These are phyloP conservation scores for Amitus sp. DNA, from an alignment of 2,888 invertebrate genomes.

Conservation along the genomic window DNA sequence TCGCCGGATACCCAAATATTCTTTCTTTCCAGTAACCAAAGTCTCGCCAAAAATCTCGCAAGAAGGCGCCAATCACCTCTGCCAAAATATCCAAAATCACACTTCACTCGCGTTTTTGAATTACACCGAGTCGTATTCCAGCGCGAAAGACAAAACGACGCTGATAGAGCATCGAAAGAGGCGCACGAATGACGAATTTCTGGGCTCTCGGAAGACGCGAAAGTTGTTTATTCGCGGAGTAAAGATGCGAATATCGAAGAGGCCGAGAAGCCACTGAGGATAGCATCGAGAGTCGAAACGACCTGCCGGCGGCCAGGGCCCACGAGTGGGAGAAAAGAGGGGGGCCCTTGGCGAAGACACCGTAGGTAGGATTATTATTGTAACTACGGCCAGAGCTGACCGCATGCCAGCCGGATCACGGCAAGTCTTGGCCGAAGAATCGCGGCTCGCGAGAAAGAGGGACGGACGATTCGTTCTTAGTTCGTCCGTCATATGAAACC, in stretches of 20 bases:
- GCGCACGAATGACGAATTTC: not conserved
- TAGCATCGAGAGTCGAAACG: conserved; percentile 38
- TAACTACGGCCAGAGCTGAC: conserved; percentile 36
- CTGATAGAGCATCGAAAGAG: too few species aligned
- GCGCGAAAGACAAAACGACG: not conserved
- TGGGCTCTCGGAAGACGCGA: not conserved
- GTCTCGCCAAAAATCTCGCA: not conserved
- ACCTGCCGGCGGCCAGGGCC: conserved; percentile 31
- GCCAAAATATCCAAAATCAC: not conserved
- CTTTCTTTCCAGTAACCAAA: not conserved
- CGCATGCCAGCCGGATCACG: conserved; percentile 33
- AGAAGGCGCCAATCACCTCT: not conserved
- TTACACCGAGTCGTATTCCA: not conserved
- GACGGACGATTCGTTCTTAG: too few species aligned
- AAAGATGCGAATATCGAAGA: conserved; percentile 37
- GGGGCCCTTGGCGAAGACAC: conserved; percentile 39
- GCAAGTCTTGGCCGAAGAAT: conserved; percentile 26
- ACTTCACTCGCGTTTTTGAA: not conserved
- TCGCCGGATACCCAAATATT: too few species aligned
- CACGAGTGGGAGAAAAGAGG: conserved; percentile 36
- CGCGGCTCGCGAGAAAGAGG: conserved; percentile 19
- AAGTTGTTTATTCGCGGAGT: not conserved
- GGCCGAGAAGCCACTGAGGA: conserved; percentile 44
- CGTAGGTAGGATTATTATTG: conserved; percentile 32
- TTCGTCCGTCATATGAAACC: conserved; percentile 2